Evolutionary conservation across 1,140 invertebrate species (phyloP), one percentile per base, ranked within the genome.

Genomic region (Aphelinus certus): DNA sequence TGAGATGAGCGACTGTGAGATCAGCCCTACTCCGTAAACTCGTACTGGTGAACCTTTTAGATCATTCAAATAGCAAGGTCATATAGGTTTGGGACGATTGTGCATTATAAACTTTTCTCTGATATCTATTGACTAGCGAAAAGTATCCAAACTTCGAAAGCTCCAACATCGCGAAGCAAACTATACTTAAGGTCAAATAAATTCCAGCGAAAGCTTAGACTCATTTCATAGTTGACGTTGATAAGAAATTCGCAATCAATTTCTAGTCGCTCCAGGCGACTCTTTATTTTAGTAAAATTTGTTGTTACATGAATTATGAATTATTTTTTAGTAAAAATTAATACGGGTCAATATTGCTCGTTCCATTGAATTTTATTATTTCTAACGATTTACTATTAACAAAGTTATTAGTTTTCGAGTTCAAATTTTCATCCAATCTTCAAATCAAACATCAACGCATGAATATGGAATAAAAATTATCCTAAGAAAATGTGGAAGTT

Each of bases 61-160:
- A 26, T 26, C 26, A 26, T 26, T 26, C 26, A 26, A 26, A 26
- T 26, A 26, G 26, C 26, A 26, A 26, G 26, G 26, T 26, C 26
- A 60, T 47, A 45, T 72, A 48, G 75, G 63, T 72, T 76, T 55
- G 75, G 75, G 75, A 76, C 75, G 45, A 71, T 58, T 71, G 75
- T 76, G 75, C 75, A 76, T 76, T 76, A 72, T 60, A 64, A 9
- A 65, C 7, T 45, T 43, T 45, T 10, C 48, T 10, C 45, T 71
- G 47, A 58, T 65, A 66, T 65, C 45, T 45, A 2, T 60, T 73
- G 45, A 65, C 53, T 26, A 58, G 7, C 26, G 6, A 1, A 55
- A 49, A 5, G 55, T 3, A 49, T 58, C 46, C 46, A 48, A 58
- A 60, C 46, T 7, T 26, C 46, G 2, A 9, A 45, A 26, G n/a